Conservation (phyloP, 2,113 vertebrate species). For the Orientallactaga bullata region DNA sequence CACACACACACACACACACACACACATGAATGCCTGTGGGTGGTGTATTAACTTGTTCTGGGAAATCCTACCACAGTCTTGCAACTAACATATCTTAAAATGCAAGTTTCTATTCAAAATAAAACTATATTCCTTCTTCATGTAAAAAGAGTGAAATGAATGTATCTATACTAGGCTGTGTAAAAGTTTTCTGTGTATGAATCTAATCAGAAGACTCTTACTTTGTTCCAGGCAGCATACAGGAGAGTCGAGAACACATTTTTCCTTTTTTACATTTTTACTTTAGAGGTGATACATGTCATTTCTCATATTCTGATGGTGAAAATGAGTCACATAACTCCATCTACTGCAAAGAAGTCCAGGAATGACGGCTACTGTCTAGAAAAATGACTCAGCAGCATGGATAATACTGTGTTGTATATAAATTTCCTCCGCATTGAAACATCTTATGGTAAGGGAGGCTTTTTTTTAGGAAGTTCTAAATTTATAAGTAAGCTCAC, state of each 20-base stretch:
- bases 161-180: too few species aligned
- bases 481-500: too few species aligned
- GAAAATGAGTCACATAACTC: background rate
- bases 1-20: background rate
- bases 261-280: background rate
- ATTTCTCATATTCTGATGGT: background rate
- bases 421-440: too few species aligned
- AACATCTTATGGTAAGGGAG: too few species aligned
- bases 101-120: background rate
- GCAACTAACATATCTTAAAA: background rate
- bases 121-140: background rate
- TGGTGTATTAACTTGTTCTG: background rate
- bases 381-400: background rate
- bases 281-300: background rate
- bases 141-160: background rate
- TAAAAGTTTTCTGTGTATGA: background rate
- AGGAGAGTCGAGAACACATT: background rate
- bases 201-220: background rate
- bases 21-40: background rate
- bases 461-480: too few species aligned
- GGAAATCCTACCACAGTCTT: background rate
- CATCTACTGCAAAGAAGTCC: constrained; percentile 18
- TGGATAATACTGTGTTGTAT: background rate
- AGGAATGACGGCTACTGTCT: background rate
- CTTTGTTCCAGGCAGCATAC: background rate